Evolutionary conservation across 1,140 invertebrate genomes (phyloP).

Genomic region (Drosophila erecta): DNA sequence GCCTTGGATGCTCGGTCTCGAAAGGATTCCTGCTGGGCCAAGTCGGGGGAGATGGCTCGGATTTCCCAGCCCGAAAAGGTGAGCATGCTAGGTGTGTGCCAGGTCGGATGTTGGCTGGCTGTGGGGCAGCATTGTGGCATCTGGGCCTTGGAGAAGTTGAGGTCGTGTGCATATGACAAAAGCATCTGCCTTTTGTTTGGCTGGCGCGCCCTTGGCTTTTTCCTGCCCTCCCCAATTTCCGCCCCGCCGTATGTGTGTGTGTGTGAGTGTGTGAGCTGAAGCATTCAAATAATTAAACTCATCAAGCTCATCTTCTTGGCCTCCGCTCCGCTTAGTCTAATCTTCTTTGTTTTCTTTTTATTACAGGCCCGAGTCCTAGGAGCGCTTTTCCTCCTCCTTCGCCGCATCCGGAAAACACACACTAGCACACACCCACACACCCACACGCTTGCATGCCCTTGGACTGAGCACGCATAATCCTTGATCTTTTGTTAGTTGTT

Average conservation of each 20-base stretch:
- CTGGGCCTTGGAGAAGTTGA: constrained; percentile 42
- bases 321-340: constrained; percentile 61
- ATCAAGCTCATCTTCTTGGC: constrained; percentile 61
- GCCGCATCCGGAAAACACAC: constrained; percentile 34
- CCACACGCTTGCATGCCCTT: constrained; percentile 16
- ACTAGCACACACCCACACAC: constrained; percentile 1
- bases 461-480: constrained; percentile 71
- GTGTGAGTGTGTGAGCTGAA: constrained; percentile 58
- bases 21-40: constrained; percentile 13
- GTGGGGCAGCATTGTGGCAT: constrained; percentile 8
- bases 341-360: constrained; percentile 76
- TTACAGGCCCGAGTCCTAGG: constrained; percentile 54
- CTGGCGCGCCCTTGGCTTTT: constrained; percentile 60
- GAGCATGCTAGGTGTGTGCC: background rate
- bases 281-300: constrained; percentile 82
- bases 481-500: constrained; percentile 82
- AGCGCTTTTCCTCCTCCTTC: constrained; percentile 13
- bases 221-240: background rate
- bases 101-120: background rate
- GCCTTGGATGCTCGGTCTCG: constrained; percentile 16
- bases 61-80: background rate
- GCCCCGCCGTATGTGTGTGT: constrained; percentile 3
- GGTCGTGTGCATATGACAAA: constrained; percentile 69
- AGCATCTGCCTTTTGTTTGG: constrained; percentile 79
- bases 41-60: background rate